Percentiles rank a stretch among this genome's conserved stretches.
These are phyloP conservation scores for Dorcus hopei DNA, from an alignment of 2,888 invertebrate species.

Conservation along the genomic window DNA sequence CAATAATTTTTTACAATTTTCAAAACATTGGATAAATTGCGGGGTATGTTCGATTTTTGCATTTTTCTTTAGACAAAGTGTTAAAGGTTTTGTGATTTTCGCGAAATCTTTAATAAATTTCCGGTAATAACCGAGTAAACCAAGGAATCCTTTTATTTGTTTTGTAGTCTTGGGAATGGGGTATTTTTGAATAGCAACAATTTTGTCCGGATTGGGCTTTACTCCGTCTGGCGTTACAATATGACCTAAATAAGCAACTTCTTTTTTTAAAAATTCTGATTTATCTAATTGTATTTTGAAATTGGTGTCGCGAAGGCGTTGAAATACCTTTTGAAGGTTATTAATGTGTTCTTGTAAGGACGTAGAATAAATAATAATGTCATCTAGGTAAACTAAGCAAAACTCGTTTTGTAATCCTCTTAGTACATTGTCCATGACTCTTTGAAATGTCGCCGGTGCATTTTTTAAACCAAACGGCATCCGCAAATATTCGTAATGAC, in stretches of 20 bases:
- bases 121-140: slow-evolving; percentile 11
- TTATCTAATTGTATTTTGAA: background rate
- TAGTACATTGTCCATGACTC: slow-evolving; percentile 28
- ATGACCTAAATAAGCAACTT: slow-evolving; percentile 13
- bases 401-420: background rate
- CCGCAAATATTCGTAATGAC: slow-evolving; percentile 31
- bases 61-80: slow-evolving; percentile 16
- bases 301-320: slow-evolving; percentile 2
- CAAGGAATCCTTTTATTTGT: slow-evolving; percentile 12
- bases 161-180: slow-evolving; percentile 13
- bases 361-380: slow-evolving; percentile 20
- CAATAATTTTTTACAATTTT: slow-evolving; percentile 14
- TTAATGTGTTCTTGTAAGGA: background rate
- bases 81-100: slow-evolving; percentile 19
- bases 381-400: slow-evolving; percentile 27
- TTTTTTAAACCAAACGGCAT: slow-evolving; percentile 35
- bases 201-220: slow-evolving; percentile 15
- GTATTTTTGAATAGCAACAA: slow-evolving; percentile 8
- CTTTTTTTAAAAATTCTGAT: background rate
- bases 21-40: slow-evolving; percentile 8
- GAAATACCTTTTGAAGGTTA: background rate
- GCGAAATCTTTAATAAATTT: slow-evolving; percentile 16
- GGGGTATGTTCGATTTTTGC: slow-evolving; percentile 8
- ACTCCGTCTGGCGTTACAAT: slow-evolving; percentile 12
- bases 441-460: slow-evolving; percentile 30